A percentile compares a stretch with the other conserved stretches of the same genome.
phyloP scores from a whole-genome alignment of 2,113 vertebrate genomes.

The Zosterops pallidus region DNA sequence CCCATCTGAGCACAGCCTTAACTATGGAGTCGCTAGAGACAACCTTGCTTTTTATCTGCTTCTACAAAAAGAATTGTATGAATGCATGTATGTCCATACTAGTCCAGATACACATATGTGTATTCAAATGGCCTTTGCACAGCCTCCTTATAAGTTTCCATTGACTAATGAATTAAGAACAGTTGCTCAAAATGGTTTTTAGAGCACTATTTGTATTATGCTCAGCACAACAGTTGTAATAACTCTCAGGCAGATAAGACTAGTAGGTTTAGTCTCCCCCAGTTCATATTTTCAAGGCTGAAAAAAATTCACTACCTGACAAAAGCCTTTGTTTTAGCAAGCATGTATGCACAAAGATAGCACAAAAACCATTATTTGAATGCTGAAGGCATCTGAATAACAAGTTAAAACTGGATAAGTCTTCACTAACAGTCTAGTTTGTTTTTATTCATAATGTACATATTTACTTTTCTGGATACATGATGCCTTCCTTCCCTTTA shows the following conservation, averaged over 20 bases:
- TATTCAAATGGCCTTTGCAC: not conserved
- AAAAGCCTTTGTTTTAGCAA: constrained; percentile 19
- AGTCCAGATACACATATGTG: not conserved
- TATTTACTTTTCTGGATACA: constrained; percentile 45
- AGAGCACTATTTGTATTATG: not conserved
- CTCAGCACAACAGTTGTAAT: not conserved
- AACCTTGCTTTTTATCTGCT: not conserved
- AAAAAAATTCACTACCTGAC: not conserved
- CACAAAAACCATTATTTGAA: not conserved
- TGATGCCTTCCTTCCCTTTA: constrained; percentile 38
- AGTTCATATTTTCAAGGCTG: not conserved
- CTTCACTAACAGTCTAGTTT: not conserved
- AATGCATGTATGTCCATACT: not conserved
- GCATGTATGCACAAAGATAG: not conserved
- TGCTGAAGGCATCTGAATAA: not conserved
- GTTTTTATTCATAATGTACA: not conserved
- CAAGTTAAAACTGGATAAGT: not conserved
- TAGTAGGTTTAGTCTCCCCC: not conserved
- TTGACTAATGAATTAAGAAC: not conserved
- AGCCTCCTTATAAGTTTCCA: not conserved
- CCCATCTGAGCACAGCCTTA: not conserved
- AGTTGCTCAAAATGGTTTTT: not conserved
- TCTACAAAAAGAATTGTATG: not conserved
- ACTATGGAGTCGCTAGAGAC: not conserved
- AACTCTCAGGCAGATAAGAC: not conserved